Base-by-base conservation (phyloP, 2,888 invertebrate genomes). In the Hydropsyche betteni region DNA sequence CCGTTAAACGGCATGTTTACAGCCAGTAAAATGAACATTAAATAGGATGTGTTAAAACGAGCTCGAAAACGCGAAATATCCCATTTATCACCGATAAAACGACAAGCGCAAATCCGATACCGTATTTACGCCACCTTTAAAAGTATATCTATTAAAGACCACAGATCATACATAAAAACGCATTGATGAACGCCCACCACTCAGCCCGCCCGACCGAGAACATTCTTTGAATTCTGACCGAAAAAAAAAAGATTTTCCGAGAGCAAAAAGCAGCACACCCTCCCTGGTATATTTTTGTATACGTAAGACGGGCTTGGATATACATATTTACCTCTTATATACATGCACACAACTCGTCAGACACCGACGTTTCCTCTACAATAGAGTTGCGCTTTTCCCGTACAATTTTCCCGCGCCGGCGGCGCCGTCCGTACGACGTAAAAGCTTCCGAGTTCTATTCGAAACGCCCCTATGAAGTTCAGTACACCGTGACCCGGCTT, bases 361-460 rank as follows among this genome's bases (percentile, higher is more conserved):
- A 10, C 44, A 44, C 53, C 52, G 70, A 24, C 70, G 36, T 51
- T 70, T 53, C 70, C 70, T 53, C 53, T 53, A 70, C 70, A 70
- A 70, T 70, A 38, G 70, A 53, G 52, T 52, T 72, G 72, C 72
- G 36, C 72, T 72, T 72, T 72, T 72, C 72, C 61, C 55, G 72
- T 72, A 72, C 61, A 72, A 72, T 72, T 72, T 72, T 70, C 70
- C 52, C 55, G 70, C 34, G 72, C 72, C 72, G 72, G 34, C 72
- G 72, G 72, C 72, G 72, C 61, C 72, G 34, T 58, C 61, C 72
- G 61, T 72, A 72, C 72, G 55, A 72, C 36, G 72, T 72, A 72
- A 72, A 72, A 72, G 72, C 72, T 72, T 72, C 72, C 72, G 61
- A 72, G 72, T 70, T 53, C 70, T 70, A 70, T 70, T 70, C 70